Conservation (phyloP, 2,797 vertebrate genomes). For the Anomalospiza imberbis region DNA sequence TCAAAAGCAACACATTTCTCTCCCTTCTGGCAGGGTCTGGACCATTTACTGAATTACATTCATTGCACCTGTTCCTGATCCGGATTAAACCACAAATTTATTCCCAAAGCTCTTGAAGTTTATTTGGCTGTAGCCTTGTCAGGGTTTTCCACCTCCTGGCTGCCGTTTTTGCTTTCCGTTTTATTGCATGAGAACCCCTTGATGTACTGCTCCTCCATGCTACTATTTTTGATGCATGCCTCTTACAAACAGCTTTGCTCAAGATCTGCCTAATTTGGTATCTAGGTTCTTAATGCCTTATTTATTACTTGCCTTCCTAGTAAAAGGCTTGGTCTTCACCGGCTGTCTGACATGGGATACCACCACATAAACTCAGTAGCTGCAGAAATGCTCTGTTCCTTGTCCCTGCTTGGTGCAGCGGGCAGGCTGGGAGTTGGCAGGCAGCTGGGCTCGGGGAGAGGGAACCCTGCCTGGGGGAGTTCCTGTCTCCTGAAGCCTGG, state of each 20-base stretch:
- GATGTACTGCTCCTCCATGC: neutral
- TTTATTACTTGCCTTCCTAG: neutral
- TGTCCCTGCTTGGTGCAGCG: accelerated
- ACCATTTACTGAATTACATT: slow-evolving; percentile 77
- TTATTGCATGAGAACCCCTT: slow-evolving; percentile 37
- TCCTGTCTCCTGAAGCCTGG: accelerated
- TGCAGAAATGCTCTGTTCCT: neutral
- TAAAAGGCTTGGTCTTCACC: neutral
- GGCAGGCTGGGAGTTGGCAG: neutral
- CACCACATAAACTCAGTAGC: neutral
- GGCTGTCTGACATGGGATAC: neutral
- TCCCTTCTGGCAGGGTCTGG: slow-evolving; percentile 75
- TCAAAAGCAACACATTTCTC: slow-evolving; percentile 79
- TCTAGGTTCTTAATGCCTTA: neutral
- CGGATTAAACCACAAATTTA: slow-evolving; percentile 74
- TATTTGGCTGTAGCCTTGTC: slow-evolving; percentile 67
- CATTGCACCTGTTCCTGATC: slow-evolving; percentile 76
- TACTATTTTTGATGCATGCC: neutral
- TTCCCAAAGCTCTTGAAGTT: slow-evolving; percentile 68
- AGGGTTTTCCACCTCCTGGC: slow-evolving; percentile 53
- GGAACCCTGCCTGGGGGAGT: neutral
- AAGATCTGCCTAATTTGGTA: neutral
- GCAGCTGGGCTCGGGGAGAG: accelerated
- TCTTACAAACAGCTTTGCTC: neutral
- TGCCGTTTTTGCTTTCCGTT: slow-evolving; percentile 46